Evolutionary conservation across 2,888 invertebrate genomes (phyloP), one percentile per base, ranked within the genome.

Genomic region (Drosophila eohydei): DNA sequence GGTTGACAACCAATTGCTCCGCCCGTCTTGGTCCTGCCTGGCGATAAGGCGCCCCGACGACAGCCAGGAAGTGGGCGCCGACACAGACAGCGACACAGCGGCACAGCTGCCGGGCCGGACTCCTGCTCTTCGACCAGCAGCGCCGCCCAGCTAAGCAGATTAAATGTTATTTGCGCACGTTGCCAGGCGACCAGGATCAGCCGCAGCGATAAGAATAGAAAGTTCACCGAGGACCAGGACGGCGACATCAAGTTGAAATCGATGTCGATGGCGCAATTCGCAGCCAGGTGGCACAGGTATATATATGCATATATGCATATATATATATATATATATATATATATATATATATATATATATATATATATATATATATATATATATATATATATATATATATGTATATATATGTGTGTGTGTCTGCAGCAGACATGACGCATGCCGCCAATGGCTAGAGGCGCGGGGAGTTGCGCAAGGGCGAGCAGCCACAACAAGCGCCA

Each of bases 151-250:
- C 66, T 84, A 88, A 88, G 83, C 89, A 80, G 89, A 86, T 83
- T 83, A 86, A 83, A 82, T 88, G 67, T 72, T 74, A 72, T 66
- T 54, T 66, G 64, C 58, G 65, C 71, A 38, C 52, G 77, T 77
- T 88, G 78, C 83, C 83, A 48, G 78, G 89, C 66, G 62, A 76
- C 83, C 74, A 60, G 87, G 89, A 86, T 83, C 89, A 86, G 68
- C 60, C 65, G 50, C 81, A 65, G 63, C 71, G 71, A 83, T 78
- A 88, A 80, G 81, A 85, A 84, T 85, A 83, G 71, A 66, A 76
- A 58, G 54, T 68, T 48, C 60, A 48, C 16, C 16, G 26, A 34
- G 32, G 3, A 8, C 50, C 50, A 65, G 62, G 63, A 68, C 55
- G 43, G 26, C 21, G 40, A n/a, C 58, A 28, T 16, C 40, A 36